Base-by-base conservation (phyloP, 2,888 invertebrate species). In the Lysandra bellargus region DNA sequence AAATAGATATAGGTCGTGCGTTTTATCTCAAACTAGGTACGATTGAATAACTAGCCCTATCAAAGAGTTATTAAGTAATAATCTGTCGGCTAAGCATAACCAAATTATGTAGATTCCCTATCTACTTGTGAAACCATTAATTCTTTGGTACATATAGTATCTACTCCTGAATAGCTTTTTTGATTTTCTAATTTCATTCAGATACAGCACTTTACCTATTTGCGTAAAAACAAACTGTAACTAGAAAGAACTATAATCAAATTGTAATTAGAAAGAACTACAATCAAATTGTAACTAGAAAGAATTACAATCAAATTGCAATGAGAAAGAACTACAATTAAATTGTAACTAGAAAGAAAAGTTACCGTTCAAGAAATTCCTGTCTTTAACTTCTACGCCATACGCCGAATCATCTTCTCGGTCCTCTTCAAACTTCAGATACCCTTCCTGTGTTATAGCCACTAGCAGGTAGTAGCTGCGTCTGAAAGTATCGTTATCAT, bases 401-500 rank as follows among this genome's bases (percentile, higher is more conserved):
- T 95, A 96, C 0, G 96, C 96, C 17, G 95, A 94, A 7, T 96
- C 69, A 1, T 69, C 97, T 87, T 98, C 98, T 57, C 97, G 95
- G 86, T 98, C 97, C 91, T 98, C 98, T 90, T 98, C 97, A 85
- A 98, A 96, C 81, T 97, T 97, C 74, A 98, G 91, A 88, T 97
- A 97, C 1, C 98, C 98, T 84, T 98, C 97, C 80, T 97, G 96
- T 78, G 97, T 98, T 79, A 98, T 95, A 12, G 97, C 97, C 30
- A 98, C 96, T 81, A 98, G 90, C 37, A 98, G 93, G 85, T 98
- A 98, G 89, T 98, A 98, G 86, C 97, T 97, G 81, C 98, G 96
- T 85, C 97, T 97, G 85, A 79, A 89, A 89, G 81, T 33, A 77
- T 74, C 14, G 57, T 23, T 78, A 5, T 74, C 4, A 12, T 14